Base-by-base conservation (phyloP, 2,113 vertebrate genomes). In the Amazona guildingii region DNA sequence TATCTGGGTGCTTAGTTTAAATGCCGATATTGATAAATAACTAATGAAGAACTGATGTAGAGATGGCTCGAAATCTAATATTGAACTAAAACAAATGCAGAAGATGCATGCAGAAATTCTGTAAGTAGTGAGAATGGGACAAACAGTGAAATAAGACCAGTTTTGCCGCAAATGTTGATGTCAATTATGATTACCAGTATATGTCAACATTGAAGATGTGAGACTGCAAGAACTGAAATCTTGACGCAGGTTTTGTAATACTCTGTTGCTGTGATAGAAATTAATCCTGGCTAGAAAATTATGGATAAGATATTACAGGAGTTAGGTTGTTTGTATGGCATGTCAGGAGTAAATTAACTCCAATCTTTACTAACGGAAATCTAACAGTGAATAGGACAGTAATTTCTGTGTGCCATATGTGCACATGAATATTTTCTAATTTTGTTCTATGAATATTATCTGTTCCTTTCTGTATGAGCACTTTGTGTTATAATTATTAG, bases 401-500 rank as follows among this genome's bases (percentile, higher is more conserved):
- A 94, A 97, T 97, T 97, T 97, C 92, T 91, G 44, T 75, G 63
- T 88, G 69, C 88, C 97, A 97, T 97, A 95, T 95, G 95, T 96
- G 24, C 88, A 87, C 73, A 87, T 78, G 86, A 95, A 90, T 97
- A 92, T 96, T 96, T 97, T 97, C 92, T 97, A 88, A 97, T 97
- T 94, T 97, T 77, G 43, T 77, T 78, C 20, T 51, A 87, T 93
- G 64, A 81, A 88, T 97, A 94, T 91, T 93, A 94, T 94, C 76
- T 85, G 55, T 90, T 92, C 29, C 28, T 85, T 94, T 97, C 93
- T 78, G 18, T 93, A 92, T 92, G 72, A 95, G 82, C 68, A 76
- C 48, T 91, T 96, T 98, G 75, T 90, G 88, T 93, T 92, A 68
- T 91, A 97, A 96, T 97, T 96, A 96, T 97, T 94, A 96, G 94